Evolutionary conservation across 1,140 invertebrate genomes (phyloP).

Genomic region (Oryctes rhinoceros): DNA sequence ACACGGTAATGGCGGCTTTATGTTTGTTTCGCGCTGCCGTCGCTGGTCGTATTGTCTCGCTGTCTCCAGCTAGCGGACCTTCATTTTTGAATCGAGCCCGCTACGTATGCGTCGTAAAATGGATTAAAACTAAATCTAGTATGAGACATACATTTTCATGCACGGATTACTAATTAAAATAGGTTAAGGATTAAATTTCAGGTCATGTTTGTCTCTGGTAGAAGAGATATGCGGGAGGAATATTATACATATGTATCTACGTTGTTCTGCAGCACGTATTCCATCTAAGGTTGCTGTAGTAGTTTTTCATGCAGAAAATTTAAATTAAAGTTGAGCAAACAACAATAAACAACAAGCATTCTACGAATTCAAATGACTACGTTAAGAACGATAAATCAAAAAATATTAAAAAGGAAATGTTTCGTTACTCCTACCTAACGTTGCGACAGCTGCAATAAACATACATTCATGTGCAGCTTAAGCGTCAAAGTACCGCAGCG

Average conservation of each 20-base stretch:
- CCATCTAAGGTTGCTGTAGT: background rate
- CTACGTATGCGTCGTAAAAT: constrained; percentile 28
- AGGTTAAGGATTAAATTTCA: constrained; percentile 36
- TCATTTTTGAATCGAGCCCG: constrained; percentile 28
- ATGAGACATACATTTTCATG: constrained; percentile 29
- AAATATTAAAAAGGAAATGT: no score
- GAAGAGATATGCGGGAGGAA: background rate
- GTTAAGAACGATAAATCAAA: no score
- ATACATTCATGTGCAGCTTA: no score
- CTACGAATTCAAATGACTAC: no score
- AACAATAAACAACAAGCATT: background rate
- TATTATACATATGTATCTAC: constrained; percentile 25
- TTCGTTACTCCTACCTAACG: no score
- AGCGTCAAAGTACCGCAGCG: no score
- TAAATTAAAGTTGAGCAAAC: constrained; percentile 5
- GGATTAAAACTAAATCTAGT: constrained; percentile 30
- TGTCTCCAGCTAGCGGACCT: background rate
- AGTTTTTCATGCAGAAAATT: constrained; percentile 26
- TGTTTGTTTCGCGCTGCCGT: background rate
- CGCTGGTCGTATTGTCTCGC: background rate
- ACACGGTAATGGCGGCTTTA: constrained; percentile 8
- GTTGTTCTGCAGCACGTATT: background rate
- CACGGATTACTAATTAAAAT: constrained; percentile 35
- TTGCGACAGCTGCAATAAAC: no score
- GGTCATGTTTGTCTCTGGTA: constrained; percentile 16